Evolutionary conservation across 2,888 invertebrate species (phyloP), one percentile per base, ranked within the genome.

Genomic region (Apodemia duryi): DNA sequence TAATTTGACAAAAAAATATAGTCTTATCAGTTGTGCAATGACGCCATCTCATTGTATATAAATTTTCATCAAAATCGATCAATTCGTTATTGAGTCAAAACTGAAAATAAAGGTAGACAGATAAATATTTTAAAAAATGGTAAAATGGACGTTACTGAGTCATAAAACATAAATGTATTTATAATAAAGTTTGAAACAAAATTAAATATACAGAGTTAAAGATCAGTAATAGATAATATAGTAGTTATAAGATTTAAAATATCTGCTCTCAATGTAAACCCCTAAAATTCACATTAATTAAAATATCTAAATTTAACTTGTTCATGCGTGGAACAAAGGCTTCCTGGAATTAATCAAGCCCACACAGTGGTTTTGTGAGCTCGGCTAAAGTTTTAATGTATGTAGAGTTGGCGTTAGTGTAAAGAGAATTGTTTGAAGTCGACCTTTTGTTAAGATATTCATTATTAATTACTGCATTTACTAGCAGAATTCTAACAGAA

Each of bases 271-370:
- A 13, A 46, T 46, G 13, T 46, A 5, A 46, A 13, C 13, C 5
- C 46, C 46, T 46, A 5, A 46, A 46, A 46, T 13, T 46, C 5
- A 46, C 13, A 43, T 61, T 72, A 73, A 62, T 75, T 73, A 57
- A 63, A 43, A 65, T 67, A 64, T 70, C 71, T 75, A 75, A 76
- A 78, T 79, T 79, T 77, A 81, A 74, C 74, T 51, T 51, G 49
- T 51, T 51, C 77, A 72, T 74, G 72, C 74, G 72, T 74, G 67
- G 70, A 70, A 79, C 79, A 83, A 85, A 83, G 84, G 81, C 79
- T 80, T 76, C 79, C 75, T 78, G 65, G 67, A 78, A 84, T 80
- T 81, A 83, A 85, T 84, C 80, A 84, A 76, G 78, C 75, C 57
- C 57, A 32, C 13, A 71, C 32, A 71, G 73, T 68, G 81, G 74